Conservation (phyloP, 2,888 invertebrate species). For the Dorcus parallelipipedus region DNA sequence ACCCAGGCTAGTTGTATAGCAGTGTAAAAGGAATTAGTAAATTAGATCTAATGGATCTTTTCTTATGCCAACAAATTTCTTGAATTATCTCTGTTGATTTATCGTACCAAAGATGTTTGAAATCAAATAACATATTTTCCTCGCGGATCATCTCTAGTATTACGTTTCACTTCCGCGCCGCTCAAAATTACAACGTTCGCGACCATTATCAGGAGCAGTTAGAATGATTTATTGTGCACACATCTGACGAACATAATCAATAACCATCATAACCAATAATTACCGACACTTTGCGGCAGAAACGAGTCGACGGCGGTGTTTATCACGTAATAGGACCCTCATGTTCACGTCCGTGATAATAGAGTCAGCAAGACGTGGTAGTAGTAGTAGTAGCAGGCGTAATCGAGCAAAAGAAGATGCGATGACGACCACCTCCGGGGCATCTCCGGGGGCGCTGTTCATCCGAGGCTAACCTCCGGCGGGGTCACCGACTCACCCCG, state of each 20-base stretch:
- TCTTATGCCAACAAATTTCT: no score
- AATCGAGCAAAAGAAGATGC: conserved; percentile 15
- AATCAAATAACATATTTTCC: not conserved
- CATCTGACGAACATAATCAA: not conserved
- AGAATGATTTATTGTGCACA: not conserved
- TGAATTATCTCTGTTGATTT: not conserved
- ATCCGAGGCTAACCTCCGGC: conserved; percentile 19
- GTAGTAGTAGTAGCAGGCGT: not conserved
- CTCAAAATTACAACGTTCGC: not conserved
- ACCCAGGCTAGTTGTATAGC: no score
- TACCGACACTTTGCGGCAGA: not conserved
- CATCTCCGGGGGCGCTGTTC: conserved; percentile 19
- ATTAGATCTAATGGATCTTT: no score
- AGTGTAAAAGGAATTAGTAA: no score
- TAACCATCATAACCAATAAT: not conserved
- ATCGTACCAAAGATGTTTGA: not conserved
- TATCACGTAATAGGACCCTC: not conserved
- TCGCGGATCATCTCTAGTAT: not conserved
- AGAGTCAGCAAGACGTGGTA: not conserved
- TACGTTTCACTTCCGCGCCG: not conserved
- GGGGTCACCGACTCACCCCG: conserved; percentile 26
- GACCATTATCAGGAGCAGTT: not conserved
- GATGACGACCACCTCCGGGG: conserved; percentile 18
- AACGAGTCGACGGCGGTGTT: not conserved
- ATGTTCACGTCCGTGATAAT: not conserved